A percentile compares a stretch with the other conserved stretches of the same genome.
Conservation (phyloP, 1,140 invertebrate species). For the Dreissena polymorpha region DNA sequence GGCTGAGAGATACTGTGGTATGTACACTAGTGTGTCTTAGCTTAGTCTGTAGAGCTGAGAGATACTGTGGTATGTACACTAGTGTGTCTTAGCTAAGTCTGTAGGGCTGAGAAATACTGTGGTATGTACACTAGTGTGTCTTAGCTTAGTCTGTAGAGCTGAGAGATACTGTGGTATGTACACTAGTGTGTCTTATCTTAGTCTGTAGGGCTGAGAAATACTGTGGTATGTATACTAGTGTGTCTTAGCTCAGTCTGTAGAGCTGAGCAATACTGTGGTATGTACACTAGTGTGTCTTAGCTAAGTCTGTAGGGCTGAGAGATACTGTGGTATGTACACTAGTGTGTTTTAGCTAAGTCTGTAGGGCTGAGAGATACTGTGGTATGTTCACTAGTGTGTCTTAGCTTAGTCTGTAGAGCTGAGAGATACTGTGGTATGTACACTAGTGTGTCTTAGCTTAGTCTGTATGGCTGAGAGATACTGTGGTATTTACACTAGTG, state of each 20-base stretch:
- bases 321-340: conserved; percentile 62
- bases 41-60: conserved; percentile 58
- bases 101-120: conserved; percentile 63
- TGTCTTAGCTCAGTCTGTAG: background rate
- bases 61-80: conserved; percentile 62
- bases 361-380: conserved; percentile 63
- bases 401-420: conserved; percentile 39
- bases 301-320: conserved; percentile 51
- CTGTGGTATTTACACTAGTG: conserved; percentile 61
- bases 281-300: conserved; percentile 20
- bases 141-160: conserved; percentile 39
- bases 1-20: conserved; percentile 67
- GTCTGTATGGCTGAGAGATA: conserved; percentile 52
- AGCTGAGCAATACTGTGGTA: conserved; percentile 68
- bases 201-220: conserved; percentile 53
- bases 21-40: conserved; percentile 20
- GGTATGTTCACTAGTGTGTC: conserved; percentile 54
- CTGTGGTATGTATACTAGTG: conserved; percentile 61
- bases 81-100: background rate
- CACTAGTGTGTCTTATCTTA: background rate
- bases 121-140: conserved; percentile 54
- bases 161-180: conserved; percentile 66
- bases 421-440: conserved; percentile 66
- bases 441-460: background rate
- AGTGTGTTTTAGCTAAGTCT: background rate